Evolutionary conservation across 2,888 invertebrate species (phyloP).

Genomic region (Cerastoderma edule): DNA sequence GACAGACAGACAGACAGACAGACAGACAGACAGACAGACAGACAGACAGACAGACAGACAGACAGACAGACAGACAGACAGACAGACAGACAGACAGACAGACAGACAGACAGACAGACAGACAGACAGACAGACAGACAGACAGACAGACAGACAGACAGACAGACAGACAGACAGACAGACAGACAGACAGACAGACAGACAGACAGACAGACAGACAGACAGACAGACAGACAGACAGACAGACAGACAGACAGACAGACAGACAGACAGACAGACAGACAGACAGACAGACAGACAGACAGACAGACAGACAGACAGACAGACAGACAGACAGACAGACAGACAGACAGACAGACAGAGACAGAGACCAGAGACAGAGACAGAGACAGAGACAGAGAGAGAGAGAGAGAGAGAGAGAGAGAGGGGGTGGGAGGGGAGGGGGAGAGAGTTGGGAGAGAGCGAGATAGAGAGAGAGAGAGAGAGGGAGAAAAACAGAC

Average conservation of each 20-base stretch:
- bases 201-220: not conserved
- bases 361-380: no score
- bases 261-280: not conserved
- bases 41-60: slow-evolving; percentile 1
- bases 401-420: not conserved
- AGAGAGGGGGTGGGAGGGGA: no score
- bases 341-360: slow-evolving; percentile 6
- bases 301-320: slow-evolving; percentile 8
- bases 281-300: slow-evolving; percentile 1
- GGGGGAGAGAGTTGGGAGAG: no score
- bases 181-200: not conserved
- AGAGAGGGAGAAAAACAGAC: no score
- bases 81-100: not conserved
- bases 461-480: no score
- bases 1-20: not conserved
- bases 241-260: not conserved
- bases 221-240: not conserved
- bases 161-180: slow-evolving; percentile 2
- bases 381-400: slow-evolving; percentile 3
- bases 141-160: slow-evolving; percentile 2
- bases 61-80: slow-evolving; percentile 1
- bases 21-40: slow-evolving; percentile 5
- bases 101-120: not conserved
- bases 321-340: not conserved
- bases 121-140: slow-evolving; percentile 6